Percentiles rank a stretch among this genome's conserved stretches.
Evolutionary conservation across 1,140 invertebrate species (phyloP).

Genomic region (Latrodectus geometricus): DNA sequence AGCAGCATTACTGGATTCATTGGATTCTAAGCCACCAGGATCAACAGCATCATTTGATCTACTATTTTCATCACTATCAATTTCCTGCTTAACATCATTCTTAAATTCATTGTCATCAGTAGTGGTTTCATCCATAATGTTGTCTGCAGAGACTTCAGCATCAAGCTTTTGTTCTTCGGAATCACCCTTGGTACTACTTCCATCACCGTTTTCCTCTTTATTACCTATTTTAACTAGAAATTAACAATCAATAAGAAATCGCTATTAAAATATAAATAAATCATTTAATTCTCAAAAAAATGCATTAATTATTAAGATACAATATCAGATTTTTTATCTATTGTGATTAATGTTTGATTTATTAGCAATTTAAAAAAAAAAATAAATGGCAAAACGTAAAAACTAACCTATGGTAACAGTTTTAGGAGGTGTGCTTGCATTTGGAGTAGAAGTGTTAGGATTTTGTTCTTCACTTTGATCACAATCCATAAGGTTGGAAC

Average conservation of each 20-base stretch:
- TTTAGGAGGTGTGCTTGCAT: slow-evolving; percentile 31
- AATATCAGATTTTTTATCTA: too few relatives aligned
- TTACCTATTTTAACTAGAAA: slow-evolving; percentile 18
- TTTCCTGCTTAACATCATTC: slow-evolving; percentile 56
- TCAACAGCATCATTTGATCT: slow-evolving; percentile 19
- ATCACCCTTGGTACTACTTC: background rate
- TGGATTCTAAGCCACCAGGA: slow-evolving; percentile 5
- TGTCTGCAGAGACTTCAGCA: slow-evolving; percentile 26
- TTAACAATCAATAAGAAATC: background rate
- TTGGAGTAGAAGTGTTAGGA: background rate
- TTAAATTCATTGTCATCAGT: slow-evolving; percentile 9
- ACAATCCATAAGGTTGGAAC: background rate
- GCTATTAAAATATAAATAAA: background rate
- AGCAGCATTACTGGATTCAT: slow-evolving; percentile 39
- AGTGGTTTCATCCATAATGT: background rate
- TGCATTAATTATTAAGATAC: too few relatives aligned
- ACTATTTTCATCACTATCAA: slow-evolving; percentile 37
- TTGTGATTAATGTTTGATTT: background rate
- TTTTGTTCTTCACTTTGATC: slow-evolving; percentile 28
- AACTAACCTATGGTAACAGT: slow-evolving; percentile 35
- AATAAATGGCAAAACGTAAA: background rate
- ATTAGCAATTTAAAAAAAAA: slow-evolving; percentile 2
- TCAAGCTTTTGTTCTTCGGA: background rate
- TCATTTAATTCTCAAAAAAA: background rate
- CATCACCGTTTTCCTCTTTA: background rate